Evolutionary conservation across 30 jellyfish, hydroid and myxozoan genomes (phyloP).

Genomic region (Pelagia noctiluca): DNA sequence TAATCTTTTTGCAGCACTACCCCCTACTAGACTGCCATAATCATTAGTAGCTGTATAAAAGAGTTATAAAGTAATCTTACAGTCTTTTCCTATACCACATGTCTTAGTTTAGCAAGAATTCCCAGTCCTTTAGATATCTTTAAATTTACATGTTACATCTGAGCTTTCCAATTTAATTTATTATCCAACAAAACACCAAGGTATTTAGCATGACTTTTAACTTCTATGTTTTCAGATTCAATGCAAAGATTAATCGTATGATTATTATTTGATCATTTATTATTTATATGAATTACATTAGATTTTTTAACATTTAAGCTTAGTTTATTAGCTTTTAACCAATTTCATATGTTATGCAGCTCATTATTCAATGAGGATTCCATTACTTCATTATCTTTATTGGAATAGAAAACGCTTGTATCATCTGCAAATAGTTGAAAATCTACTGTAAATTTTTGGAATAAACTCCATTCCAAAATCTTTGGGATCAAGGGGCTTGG

Average conservation of each 20-base stretch:
- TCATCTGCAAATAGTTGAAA: slow-evolving; percentile 22
- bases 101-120: not conserved
- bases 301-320: not conserved
- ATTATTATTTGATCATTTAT: no score
- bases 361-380: not conserved
- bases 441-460: not conserved
- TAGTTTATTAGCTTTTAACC: not conserved
- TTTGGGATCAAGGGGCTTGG: not conserved
- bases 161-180: not conserved
- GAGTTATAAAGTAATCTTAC: not conserved
- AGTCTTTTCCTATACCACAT: not conserved
- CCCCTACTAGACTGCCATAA: not conserved
- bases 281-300: no score
- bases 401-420: slow-evolving; percentile 33
- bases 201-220: not conserved
- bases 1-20: not conserved
- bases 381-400: not conserved
- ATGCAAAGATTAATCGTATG: not conserved
- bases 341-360: not conserved
- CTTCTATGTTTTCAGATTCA: not conserved
- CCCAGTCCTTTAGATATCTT: not conserved
- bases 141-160: not conserved
- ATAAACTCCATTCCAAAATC: not conserved
- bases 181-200: not conserved
- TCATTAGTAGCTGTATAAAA: not conserved